Evolutionary conservation across 37 sponge, comb jelly and placozoan genomes (phyloP).

Genomic region (Aphrocallistes beatrix): DNA sequence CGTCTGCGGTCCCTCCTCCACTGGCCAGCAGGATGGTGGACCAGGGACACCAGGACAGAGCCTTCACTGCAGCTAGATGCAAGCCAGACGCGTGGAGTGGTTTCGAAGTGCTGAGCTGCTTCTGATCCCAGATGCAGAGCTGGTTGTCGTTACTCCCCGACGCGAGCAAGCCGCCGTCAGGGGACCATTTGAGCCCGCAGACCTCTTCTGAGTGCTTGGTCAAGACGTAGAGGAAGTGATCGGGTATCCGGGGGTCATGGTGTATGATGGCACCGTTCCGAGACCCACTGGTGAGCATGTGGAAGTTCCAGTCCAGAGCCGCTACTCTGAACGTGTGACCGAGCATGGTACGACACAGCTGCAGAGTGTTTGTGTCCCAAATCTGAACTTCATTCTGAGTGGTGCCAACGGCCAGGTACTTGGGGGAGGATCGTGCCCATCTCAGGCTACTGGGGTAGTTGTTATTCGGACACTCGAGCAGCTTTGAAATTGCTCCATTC

Average conservation of each 20-base stretch:
- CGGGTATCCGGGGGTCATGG: constrained; percentile 55
- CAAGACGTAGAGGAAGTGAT: constrained; percentile 20
- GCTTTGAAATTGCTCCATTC: constrained; percentile 28
- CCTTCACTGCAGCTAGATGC: constrained; percentile 21
- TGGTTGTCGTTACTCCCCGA: constrained; percentile 82
- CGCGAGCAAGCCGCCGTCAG: constrained; percentile 59
- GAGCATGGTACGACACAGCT: constrained; percentile 41
- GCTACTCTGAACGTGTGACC: constrained; percentile 50
- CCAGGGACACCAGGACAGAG: constrained; percentile 86
- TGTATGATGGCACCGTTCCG: constrained; percentile 57
- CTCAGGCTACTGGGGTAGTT: constrained; percentile 37
- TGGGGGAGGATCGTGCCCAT: constrained; percentile 45
- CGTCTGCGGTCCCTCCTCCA: constrained; percentile 79
- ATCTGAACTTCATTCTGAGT: constrained; percentile 63
- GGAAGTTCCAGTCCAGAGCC: constrained; percentile 60
- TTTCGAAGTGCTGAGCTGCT: not conserved
- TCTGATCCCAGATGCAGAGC: constrained; percentile 64
- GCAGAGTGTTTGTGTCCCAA: constrained; percentile 59
- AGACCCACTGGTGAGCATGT: constrained; percentile 55
- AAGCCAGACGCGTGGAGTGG: not conserved
- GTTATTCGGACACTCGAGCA: constrained; percentile 17
- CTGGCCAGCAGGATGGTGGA: constrained; percentile 56
- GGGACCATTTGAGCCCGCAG: constrained; percentile 83
- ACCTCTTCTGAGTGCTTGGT: constrained; percentile 63
- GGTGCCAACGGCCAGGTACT: constrained; percentile 60